A percentile compares a stretch with the other conserved stretches of the same genome.
These are phyloP conservation scores for Pseudomyrmex gracilis DNA, from an alignment of 1,140 invertebrate genomes.

Conservation along the genomic window DNA sequence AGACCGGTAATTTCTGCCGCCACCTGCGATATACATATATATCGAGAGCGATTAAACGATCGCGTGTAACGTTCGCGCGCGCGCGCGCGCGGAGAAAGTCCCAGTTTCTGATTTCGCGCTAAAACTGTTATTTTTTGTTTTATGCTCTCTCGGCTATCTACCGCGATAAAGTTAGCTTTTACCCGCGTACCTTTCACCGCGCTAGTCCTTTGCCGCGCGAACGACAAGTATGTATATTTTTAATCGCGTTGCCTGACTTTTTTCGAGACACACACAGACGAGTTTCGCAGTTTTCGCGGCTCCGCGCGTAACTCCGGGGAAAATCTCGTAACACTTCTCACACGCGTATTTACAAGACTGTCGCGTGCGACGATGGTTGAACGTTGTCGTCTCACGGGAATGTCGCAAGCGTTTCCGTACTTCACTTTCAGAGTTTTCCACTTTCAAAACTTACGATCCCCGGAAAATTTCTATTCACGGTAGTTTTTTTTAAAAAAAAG, in stretches of 20 bases:
- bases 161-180: not conserved
- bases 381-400: slow-evolving; percentile 15
- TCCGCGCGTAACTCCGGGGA: not conserved
- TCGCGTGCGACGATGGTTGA: slow-evolving; percentile 10
- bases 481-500: too few species aligned
- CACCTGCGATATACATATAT: not conserved
- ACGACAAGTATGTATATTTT: too few species aligned
- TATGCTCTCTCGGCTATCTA: slow-evolving; percentile 8
- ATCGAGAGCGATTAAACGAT: slow-evolving; percentile 10
- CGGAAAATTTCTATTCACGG: not conserved
- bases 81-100: slow-evolving; percentile 17
- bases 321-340: slow-evolving; percentile 38
- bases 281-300: slow-evolving; percentile 25
- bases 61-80: not conserved
- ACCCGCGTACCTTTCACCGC: not conserved
- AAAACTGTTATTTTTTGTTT: slow-evolving; percentile 19
- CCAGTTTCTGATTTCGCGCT: not conserved
- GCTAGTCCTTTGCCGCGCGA: too few species aligned
- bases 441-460: not conserved
- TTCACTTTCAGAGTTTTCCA: not conserved
- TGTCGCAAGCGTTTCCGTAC: not conserved
- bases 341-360: not conserved
- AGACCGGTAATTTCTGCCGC: not conserved
- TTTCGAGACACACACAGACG: not conserved
- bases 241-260: not conserved